Conservation (phyloP, 2,888 invertebrate species). For the Phaedon cochleariae region DNA sequence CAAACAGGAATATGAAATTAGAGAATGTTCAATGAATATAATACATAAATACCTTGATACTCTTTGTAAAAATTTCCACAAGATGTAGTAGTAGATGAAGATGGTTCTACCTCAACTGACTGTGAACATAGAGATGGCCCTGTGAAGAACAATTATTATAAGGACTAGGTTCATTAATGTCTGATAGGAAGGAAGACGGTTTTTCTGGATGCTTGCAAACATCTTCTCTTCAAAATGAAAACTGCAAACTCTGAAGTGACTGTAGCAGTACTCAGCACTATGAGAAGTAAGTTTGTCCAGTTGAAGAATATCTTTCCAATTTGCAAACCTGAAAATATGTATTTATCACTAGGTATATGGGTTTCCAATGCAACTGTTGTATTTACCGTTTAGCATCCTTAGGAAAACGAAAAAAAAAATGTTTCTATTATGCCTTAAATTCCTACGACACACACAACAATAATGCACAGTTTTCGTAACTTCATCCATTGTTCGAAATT, state of each 20-base stretch:
- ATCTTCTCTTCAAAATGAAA: slow-evolving; percentile 1
- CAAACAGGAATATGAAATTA: too few species aligned
- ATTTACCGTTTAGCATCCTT: slow-evolving; percentile 2
- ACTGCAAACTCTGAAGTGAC: slow-evolving; percentile 7
- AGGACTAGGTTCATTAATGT: too few species aligned
- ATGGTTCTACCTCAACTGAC: neutral
- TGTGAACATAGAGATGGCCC: neutral
- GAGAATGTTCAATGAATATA: too few species aligned
- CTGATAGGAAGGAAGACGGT: too few species aligned
- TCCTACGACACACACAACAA: neutral
- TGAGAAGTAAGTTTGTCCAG: neutral
- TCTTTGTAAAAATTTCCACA: too few species aligned
- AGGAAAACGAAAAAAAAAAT: neutral
- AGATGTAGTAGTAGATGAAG: too few species aligned
- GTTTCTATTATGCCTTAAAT: neutral
- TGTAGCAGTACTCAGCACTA: slow-evolving; percentile 9
- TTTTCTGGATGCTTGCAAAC: slow-evolving; percentile 7
- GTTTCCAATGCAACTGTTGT: neutral
- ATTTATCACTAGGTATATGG: neutral
- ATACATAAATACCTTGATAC: too few species aligned
- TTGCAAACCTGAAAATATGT: neutral
- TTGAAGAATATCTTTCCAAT: slow-evolving; percentile 10
- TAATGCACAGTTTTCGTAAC: neutral
- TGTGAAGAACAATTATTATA: neutral
- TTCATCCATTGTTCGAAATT: neutral